A percentile compares a stretch with the other conserved stretches of the same genome.
These are phyloP conservation scores for Tiaroga cobitis DNA, from an alignment of 2,797 vertebrate species.

Conservation along the genomic window DNA sequence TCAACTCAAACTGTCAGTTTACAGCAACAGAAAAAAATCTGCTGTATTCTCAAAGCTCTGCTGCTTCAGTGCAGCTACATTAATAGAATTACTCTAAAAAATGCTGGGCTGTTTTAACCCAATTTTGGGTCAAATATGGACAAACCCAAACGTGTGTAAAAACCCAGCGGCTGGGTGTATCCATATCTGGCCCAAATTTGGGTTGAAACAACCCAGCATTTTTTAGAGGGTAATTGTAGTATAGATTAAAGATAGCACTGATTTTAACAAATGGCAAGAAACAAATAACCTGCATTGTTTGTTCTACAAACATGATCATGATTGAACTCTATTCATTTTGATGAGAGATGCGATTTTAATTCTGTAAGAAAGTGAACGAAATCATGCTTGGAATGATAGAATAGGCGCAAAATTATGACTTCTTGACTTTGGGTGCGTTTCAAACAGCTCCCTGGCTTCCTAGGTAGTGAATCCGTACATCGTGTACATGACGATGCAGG, in stretches of 20 bases:
- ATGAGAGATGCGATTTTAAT: neutral
- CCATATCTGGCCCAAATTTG: too few species aligned
- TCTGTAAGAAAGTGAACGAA: neutral
- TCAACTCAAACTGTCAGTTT: slow-evolving; percentile 13
- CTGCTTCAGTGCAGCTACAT: neutral
- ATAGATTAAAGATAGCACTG: neutral
- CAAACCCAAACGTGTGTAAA: too few species aligned
- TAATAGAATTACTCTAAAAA: neutral
- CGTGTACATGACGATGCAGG: too few species aligned
- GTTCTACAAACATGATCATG: neutral
- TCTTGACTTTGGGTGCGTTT: neutral
- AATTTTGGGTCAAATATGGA: too few species aligned
- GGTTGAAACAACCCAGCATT: too few species aligned
- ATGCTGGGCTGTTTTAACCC: too few species aligned
- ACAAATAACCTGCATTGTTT: neutral
- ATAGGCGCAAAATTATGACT: neutral
- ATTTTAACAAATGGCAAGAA: neutral
- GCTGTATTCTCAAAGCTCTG: neutral
- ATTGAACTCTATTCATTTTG: neutral
- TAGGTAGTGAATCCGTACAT: too few species aligned
- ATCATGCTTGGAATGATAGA: neutral
- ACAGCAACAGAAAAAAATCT: neutral
- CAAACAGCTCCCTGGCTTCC: too few species aligned
- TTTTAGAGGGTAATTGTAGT: too few species aligned
- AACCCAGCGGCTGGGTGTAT: too few species aligned